These are phyloP conservation scores for Buphagus erythrorhynchus DNA, from an alignment of 2,797 vertebrate species.

Conservation along the genomic window DNA sequence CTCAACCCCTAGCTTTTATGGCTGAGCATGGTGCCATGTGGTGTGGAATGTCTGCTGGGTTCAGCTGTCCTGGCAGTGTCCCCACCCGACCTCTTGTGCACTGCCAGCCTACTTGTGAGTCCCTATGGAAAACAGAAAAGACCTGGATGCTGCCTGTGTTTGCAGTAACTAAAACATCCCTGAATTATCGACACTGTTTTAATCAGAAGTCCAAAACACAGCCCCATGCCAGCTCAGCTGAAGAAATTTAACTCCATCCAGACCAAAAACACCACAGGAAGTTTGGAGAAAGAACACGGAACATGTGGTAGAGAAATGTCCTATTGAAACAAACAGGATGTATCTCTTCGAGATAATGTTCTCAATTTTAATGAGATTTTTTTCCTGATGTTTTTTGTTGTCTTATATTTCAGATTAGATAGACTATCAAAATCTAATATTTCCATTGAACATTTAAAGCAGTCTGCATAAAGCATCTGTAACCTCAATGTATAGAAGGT, in stretches of 20 bases:
- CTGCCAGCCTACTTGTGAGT: background rate
- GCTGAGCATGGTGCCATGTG: background rate
- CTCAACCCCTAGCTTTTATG: background rate
- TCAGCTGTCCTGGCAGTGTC: background rate
- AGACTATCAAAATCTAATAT: background rate
- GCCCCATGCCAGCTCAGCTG: background rate
- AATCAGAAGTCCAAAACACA: background rate
- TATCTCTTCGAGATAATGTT: background rate
- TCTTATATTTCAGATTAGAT: background rate
- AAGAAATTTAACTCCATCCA: background rate
- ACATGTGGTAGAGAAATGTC: background rate
- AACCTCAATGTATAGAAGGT: background rate
- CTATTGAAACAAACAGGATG: background rate
- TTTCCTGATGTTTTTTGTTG: background rate
- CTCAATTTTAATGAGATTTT: background rate
- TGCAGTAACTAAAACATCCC: background rate
- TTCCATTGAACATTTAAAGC: background rate
- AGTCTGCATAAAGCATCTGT: background rate
- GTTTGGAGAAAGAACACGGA: background rate
- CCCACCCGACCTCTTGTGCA: fast-evolving
- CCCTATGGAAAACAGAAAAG: background rate
- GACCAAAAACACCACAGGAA: background rate
- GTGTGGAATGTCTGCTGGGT: background rate
- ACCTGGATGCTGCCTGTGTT: background rate
- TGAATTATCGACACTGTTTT: background rate